These are phyloP conservation scores for Euura lappo DNA, from an alignment of 1,140 invertebrate species.

Conservation along the genomic window DNA sequence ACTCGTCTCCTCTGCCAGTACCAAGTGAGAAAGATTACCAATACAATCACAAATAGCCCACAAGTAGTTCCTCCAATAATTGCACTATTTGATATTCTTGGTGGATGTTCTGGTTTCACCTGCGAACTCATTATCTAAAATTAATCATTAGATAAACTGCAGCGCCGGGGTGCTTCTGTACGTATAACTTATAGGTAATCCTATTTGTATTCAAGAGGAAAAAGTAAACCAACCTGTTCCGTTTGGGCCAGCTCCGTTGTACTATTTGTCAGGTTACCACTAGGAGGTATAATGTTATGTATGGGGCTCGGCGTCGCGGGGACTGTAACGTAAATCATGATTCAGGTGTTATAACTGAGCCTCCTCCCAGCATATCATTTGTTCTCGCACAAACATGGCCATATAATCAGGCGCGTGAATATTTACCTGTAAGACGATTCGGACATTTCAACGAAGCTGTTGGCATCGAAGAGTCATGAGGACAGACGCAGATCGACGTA, in stretches of 20 bases:
- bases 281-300: constrained; percentile 68
- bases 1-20: constrained; percentile 42
- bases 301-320: constrained; percentile 64
- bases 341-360: not conserved
- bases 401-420: not conserved
- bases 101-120: constrained; percentile 41
- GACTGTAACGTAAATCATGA: constrained; percentile 54
- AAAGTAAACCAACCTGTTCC: constrained; percentile 44
- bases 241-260: constrained; percentile 48
- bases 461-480: constrained; percentile 66
- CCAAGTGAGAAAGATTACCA: constrained; percentile 22
- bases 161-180: not conserved
- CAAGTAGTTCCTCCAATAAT: constrained; percentile 44
- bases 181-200: no score
- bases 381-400: no score
- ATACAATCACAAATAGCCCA: constrained; percentile 27
- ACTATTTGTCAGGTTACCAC: constrained; percentile 50
- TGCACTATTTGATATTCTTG: constrained; percentile 44
- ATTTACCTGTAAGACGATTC: constrained; percentile 63
- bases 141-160: not conserved
- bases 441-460: constrained; percentile 70
- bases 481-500: constrained; percentile 69
- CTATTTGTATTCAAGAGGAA: constrained; percentile 16
- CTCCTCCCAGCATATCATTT: no score
- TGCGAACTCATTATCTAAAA: constrained; percentile 22